These are phyloP conservation scores for Eupeodes latifasciatus DNA, from an alignment of 2,888 invertebrate species.

Conservation along the genomic window DNA sequence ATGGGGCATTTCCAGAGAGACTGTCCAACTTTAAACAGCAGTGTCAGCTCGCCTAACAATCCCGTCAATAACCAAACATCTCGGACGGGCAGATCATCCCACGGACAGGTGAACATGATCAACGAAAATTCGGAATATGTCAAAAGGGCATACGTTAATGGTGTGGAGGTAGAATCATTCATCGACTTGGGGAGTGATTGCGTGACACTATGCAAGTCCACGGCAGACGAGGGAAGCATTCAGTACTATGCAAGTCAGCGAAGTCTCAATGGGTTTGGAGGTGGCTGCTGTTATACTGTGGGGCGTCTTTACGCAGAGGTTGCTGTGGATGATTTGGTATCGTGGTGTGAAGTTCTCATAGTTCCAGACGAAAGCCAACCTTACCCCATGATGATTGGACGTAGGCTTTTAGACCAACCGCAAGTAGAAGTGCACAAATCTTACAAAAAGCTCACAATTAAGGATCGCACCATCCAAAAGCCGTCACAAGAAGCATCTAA, in stretches of 20 bases:
- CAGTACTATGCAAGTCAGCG: background rate
- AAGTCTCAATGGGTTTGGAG: slow-evolving; percentile 19
- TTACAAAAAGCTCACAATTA: background rate
- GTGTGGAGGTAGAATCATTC: background rate
- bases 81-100: background rate
- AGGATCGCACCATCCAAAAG: background rate
- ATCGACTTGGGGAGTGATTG: slow-evolving; percentile 15
- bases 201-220: slow-evolving; percentile 2
- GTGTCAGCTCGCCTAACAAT: background rate
- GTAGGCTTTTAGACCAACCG: slow-evolving; percentile 11
- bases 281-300: background rate
- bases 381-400: slow-evolving; percentile 17
- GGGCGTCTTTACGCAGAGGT: slow-evolving; percentile 9
- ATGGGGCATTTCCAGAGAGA: background rate
- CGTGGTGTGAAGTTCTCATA: slow-evolving; percentile 23
- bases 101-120: background rate
- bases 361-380: background rate
- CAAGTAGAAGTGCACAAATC: slow-evolving; percentile 4
- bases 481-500: background rate
- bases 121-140: slow-evolving; percentile 4
- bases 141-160: background rate
- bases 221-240: background rate
- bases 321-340: slow-evolving; percentile 7
- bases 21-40: background rate
- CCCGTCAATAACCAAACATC: background rate